phyloP scores from a whole-genome alignment of 2,888 invertebrate genomes.

The Conchocele bisecta region DNA sequence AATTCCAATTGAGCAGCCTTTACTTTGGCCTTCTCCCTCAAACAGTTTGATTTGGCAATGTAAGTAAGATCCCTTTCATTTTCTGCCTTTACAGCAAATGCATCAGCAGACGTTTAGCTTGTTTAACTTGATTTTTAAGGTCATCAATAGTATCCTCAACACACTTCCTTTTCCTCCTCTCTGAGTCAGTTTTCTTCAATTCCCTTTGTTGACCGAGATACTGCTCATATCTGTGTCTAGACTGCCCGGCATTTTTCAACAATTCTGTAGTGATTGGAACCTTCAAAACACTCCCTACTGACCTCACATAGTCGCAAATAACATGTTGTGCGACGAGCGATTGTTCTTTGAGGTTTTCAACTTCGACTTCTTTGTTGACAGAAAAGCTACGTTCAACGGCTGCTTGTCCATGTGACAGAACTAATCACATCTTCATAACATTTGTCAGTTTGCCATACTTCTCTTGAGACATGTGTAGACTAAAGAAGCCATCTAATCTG shows the following conservation, averaged over 20 bases:
- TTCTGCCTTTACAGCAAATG: background rate
- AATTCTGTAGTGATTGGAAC: background rate
- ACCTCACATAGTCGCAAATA: background rate
- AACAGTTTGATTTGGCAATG: no score
- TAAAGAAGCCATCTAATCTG: background rate
- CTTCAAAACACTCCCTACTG: background rate
- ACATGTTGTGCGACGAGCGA: background rate
- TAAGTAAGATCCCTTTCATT: background rate
- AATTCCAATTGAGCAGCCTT: no score
- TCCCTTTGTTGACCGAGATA: background rate
- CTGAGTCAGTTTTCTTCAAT: background rate
- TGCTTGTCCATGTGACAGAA: background rate
- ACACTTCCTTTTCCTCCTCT: background rate
- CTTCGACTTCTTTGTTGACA: background rate
- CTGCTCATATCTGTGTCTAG: background rate
- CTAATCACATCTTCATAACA: background rate
- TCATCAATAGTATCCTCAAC: background rate
- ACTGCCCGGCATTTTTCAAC: background rate
- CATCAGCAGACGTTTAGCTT: background rate
- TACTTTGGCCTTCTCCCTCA: background rate
- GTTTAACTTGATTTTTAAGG: background rate
- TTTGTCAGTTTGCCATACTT: background rate
- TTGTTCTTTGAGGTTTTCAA: background rate
- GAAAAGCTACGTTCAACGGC: background rate
- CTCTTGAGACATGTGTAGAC: background rate